Percentiles rank a stretch among this genome's conserved stretches.
Evolutionary conservation across 2,888 invertebrate genomes (phyloP).

Genomic region (Idaea aversata): DNA sequence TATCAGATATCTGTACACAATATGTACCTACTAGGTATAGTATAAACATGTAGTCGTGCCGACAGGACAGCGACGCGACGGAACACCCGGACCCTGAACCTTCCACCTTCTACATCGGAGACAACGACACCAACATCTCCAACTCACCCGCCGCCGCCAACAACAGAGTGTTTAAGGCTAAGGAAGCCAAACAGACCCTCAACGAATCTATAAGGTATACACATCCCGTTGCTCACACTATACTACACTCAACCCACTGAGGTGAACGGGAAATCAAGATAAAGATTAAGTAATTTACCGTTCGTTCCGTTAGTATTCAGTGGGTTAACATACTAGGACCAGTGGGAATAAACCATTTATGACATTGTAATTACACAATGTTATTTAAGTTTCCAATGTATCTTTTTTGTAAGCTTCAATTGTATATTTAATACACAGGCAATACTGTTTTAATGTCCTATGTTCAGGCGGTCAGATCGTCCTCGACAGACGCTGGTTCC

Average conservation of each 20-base stretch:
- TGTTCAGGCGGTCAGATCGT: conserved; percentile 34
- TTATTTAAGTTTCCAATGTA: too few species aligned
- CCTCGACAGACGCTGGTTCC: conserved; percentile 45
- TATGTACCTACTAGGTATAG: too few species aligned
- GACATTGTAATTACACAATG: too few species aligned
- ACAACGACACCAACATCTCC: conserved; percentile 26
- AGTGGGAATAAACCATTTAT: too few species aligned
- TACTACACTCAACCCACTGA: too few species aligned
- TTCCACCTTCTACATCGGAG: conserved; percentile 57
- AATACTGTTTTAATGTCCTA: background rate
- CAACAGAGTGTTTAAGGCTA: conserved; percentile 38
- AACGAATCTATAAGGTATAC: conserved; percentile 59
- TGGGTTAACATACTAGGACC: too few species aligned
- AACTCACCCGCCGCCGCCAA: background rate
- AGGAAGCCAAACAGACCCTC: conserved; percentile 62
- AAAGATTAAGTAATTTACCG: too few species aligned
- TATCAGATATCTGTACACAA: too few species aligned
- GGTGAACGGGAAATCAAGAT: too few species aligned
- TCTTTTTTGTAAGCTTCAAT: background rate
- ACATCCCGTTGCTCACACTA: background rate
- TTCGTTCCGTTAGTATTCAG: too few species aligned
- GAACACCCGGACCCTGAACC: conserved; percentile 37
- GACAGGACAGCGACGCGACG: conserved; percentile 61
- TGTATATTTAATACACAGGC: too few species aligned
- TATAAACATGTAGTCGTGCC: too few species aligned